Evolutionary conservation across 2,797 vertebrate genomes (phyloP).

Genomic region (Coendou prehensilis): DNA sequence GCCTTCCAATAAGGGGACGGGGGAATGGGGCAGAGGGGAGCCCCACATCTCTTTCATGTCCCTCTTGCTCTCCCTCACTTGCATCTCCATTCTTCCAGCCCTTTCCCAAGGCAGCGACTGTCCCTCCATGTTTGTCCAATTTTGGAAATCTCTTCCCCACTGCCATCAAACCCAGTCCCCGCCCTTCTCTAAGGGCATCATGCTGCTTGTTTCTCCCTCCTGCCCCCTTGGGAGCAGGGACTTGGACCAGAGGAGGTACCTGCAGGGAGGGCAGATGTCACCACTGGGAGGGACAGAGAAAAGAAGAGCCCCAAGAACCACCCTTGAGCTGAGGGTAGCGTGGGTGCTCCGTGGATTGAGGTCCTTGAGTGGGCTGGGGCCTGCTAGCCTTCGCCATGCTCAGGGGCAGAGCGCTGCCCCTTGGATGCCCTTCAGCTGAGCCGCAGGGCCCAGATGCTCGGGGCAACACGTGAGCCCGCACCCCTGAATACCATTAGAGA

Average conservation of each 20-base stretch:
- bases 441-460: background rate
- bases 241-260: background rate
- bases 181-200: background rate
- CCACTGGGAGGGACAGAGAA: background rate
- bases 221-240: background rate
- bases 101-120: background rate
- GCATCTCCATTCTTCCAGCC: background rate
- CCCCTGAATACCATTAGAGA: background rate
- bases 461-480: background rate
- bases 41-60: background rate
- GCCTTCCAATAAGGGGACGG: background rate
- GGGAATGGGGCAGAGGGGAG: background rate
- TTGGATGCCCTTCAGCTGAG: background rate
- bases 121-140: background rate
- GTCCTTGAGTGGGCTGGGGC: background rate
- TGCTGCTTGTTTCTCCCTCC: background rate
- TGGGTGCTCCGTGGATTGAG: background rate
- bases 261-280: background rate
- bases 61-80: background rate
- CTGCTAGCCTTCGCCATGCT: background rate
- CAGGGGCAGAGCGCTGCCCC: background rate
- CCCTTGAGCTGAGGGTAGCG: background rate
- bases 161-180: background rate
- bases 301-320: constrained; percentile 1
- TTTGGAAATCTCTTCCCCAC: background rate